These are phyloP conservation scores for Alectoris magna DNA, from an alignment of 2,797 vertebrate species.

Conservation along the genomic window DNA sequence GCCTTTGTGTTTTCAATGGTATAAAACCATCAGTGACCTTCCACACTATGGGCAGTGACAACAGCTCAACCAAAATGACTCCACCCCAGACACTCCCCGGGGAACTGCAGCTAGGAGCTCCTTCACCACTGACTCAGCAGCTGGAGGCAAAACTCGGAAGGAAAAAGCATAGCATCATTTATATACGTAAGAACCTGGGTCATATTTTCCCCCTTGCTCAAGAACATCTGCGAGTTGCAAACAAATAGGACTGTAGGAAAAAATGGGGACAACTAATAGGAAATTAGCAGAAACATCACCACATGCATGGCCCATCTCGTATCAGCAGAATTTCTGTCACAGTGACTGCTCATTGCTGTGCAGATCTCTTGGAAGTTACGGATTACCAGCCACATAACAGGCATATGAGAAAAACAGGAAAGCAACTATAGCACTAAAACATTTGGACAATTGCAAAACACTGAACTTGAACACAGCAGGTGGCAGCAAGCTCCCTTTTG, in stretches of 20 bases:
- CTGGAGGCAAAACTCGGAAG: not conserved
- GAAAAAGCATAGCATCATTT: not conserved
- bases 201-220: not conserved
- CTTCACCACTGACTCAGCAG: not conserved
- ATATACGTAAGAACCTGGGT: not conserved
- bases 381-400: not conserved
- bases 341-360: not conserved
- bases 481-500: slow-evolving; percentile 50
- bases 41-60: not conserved
- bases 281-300: not conserved
- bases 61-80: not conserved
- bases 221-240: not conserved
- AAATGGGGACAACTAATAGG: not conserved
- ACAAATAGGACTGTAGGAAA: not conserved
- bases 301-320: accelerated
- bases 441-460: not conserved
- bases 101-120: not conserved
- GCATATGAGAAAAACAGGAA: not conserved
- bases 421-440: not conserved
- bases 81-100: not conserved
- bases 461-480: slow-evolving; percentile 52
- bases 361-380: not conserved
- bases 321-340: not conserved
- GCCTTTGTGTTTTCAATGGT: not conserved
- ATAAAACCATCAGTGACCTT: not conserved